Evolutionary conservation across 2,888 invertebrate genomes (phyloP).

Genomic region (Petrophora chlorosata): DNA sequence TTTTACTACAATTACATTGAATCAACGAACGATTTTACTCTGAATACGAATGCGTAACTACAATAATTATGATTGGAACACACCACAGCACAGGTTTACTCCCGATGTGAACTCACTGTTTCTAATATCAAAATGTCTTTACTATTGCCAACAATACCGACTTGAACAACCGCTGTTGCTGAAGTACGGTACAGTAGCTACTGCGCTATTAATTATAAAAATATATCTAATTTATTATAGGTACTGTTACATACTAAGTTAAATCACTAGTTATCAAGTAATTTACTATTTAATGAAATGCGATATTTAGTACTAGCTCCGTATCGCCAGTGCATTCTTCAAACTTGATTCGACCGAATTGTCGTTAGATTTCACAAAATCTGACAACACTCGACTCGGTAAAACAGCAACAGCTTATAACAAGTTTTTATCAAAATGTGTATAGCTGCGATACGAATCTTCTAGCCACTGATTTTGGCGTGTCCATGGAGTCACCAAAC

Average conservation of each 20-base stretch:
- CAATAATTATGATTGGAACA: conserved; percentile 42
- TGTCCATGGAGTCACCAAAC: conserved; percentile 35
- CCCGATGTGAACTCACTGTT: conserved; percentile 36
- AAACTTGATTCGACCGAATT: conserved; percentile 2
- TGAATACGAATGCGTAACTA: conserved; percentile 34
- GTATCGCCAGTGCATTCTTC: not conserved
- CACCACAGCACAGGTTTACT: conserved; percentile 37
- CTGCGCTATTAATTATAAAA: conserved; percentile 33
- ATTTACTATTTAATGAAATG: conserved; percentile 24
- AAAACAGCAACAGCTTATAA: conserved; percentile 40
- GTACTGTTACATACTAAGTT: conserved; percentile 18
- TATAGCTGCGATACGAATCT: conserved; percentile 25
- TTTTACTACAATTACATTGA: conserved; percentile 47
- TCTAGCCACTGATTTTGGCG: conserved; percentile 21
- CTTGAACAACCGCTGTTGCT: conserved; percentile 37
- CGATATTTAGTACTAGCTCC: conserved; percentile 15
- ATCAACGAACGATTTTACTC: conserved; percentile 30
- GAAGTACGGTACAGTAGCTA: conserved; percentile 41
- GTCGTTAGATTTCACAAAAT: conserved; percentile 22
- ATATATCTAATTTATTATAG: conserved; percentile 25
- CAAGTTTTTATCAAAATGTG: conserved; percentile 23
- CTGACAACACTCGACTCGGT: conserved; percentile 26
- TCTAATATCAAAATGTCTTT: conserved; percentile 21
- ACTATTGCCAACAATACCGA: conserved; percentile 33
- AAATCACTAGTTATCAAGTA: conserved; percentile 13